These are phyloP conservation scores for Amphipoea oculea DNA, from an alignment of 2,888 invertebrate genomes.

Conservation along the genomic window DNA sequence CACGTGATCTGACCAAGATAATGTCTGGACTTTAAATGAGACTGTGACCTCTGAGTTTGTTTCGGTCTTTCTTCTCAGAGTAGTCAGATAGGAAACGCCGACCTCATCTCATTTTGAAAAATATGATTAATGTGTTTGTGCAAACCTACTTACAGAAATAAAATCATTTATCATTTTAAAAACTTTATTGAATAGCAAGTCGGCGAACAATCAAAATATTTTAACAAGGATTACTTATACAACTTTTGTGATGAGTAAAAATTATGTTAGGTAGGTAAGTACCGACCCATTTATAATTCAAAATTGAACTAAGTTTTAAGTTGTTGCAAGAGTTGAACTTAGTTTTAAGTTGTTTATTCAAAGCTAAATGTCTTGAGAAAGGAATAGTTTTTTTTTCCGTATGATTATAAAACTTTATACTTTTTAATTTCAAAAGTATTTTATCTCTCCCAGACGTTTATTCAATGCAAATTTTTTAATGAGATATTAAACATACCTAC, in stretches of 20 bases:
- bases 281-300: background rate
- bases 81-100: too few species aligned
- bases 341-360: background rate
- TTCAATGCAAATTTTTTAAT: background rate
- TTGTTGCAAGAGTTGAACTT: background rate
- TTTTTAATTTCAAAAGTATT: background rate
- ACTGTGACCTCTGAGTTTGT: too few species aligned
- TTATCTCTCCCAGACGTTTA: background rate
- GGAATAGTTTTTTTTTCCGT: background rate
- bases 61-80: too few species aligned
- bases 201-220: constrained; percentile 24
- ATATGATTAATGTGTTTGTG: too few species aligned
- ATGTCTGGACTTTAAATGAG: too few species aligned
- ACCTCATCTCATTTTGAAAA: too few species aligned
- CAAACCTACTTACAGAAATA: too few species aligned
- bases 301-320: background rate
- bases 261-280: background rate
- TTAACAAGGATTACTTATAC: constrained; percentile 14
- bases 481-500: background rate
- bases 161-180: constrained; percentile 11
- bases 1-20: too few species aligned
- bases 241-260: constrained; percentile 7
- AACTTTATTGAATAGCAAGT: constrained; percentile 60
- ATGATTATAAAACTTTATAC: background rate
- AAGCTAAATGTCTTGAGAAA: background rate